Base-by-base conservation (phyloP, 2,888 invertebrate species). In the Baccha elongata region DNA sequence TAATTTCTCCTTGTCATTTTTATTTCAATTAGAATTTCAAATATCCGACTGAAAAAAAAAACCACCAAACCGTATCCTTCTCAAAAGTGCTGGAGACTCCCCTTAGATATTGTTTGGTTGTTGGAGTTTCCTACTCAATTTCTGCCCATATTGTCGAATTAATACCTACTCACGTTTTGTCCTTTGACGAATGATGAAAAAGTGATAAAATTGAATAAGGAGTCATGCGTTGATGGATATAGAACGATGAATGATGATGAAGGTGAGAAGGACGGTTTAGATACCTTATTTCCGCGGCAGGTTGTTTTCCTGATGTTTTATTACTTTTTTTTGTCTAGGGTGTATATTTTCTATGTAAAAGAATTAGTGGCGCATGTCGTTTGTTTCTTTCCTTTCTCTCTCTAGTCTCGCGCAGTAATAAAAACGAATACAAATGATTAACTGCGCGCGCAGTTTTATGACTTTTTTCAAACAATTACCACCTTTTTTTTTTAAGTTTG, bases 361-460 rank as follows among this genome's bases (percentile, higher is more conserved):
- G 21, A 83, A 83, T 83, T 78, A 83, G 78, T 73, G 83, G 83
- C 76, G 83, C 83, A 83, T 83, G 83, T 83, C 83, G 52, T 78
- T 67, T 35, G 17, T 52, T 52, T 4, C 11, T 53, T 1, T 35
- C 19, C 53, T 19, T 13, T 3, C 10, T 23, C 23, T 10, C 40
- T 44, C 7, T 29, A 37, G n/a, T n/a, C n/a, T 15, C 11, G 1
- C 65, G 58, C 44, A 52, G 68, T 2, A 26, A 19, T 21, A 55
- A 40, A 40, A 37, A 55, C 32, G 62, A 68, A 52, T 67, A 68
- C 44, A 83, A 84, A 84, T 84, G 72, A 84, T 84, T 67, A 76
- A 83, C 84, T 78, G 84, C 78, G 78, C 55, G 69, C 73, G 84
- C 69, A 85, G 85, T 85, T 85, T 85, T 85, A 85, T 71, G 48